Conservation (phyloP, 2,888 invertebrate species). For the Nasonia oneida region DNA sequence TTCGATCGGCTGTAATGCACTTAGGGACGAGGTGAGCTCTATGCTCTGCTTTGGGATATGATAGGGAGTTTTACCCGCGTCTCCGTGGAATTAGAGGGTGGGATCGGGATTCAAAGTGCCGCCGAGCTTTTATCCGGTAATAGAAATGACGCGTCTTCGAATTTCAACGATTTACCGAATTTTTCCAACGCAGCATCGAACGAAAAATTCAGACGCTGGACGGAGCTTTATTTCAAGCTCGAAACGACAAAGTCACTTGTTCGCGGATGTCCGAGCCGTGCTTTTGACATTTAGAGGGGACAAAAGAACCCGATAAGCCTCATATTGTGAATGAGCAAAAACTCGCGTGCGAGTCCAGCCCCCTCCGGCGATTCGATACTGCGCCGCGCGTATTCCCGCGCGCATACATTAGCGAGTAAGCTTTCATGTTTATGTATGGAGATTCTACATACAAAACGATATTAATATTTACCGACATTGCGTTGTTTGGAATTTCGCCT, state of each 20-base stretch:
- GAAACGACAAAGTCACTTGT: background rate
- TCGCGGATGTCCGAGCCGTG: background rate
- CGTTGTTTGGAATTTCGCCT: background rate
- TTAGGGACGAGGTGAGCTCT: background rate
- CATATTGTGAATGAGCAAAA: conserved; percentile 18
- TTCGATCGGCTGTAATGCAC: background rate
- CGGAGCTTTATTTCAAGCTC: background rate
- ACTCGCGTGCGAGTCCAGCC: background rate
- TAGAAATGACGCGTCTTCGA: background rate
- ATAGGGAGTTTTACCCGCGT: background rate
- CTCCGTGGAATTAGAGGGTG: background rate
- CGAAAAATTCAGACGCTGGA: background rate
- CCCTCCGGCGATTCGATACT: conserved; percentile 13
- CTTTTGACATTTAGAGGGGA: too few relatives aligned
- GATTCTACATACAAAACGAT: conserved; percentile 18
- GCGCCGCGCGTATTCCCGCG: background rate
- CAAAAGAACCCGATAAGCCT: conserved; percentile 19
- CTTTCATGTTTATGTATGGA: conserved; percentile 8
- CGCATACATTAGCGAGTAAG: conserved; percentile 9
- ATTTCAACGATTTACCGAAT: background rate
- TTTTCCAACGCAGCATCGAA: too few relatives aligned
- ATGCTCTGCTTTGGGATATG: background rate
- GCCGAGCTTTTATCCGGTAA: background rate
- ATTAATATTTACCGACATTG: background rate
- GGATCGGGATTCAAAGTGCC: background rate